Evolutionary conservation across 2,113 vertebrate species (phyloP).

Genomic region (Cercocebus atys): DNA sequence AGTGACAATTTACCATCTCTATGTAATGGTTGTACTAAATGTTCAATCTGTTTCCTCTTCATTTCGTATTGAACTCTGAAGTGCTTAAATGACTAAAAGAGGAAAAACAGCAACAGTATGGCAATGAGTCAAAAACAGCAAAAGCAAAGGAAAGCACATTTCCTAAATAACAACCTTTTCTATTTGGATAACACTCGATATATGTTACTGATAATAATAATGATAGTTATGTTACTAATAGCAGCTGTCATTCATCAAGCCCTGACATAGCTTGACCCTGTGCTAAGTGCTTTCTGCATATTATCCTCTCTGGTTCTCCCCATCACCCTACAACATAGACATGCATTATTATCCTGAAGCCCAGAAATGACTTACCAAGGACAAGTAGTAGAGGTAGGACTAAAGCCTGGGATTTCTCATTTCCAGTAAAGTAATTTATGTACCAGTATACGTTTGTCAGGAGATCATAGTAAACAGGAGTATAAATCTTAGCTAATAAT

Average conservation of each 20-base stretch:
- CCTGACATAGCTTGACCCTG: not conserved
- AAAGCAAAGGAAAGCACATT: slow-evolving; percentile 23
- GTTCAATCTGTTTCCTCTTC: slow-evolving; percentile 93
- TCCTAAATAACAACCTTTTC: not conserved
- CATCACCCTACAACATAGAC: not conserved
- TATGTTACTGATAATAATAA: not conserved
- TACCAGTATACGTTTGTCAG: not conserved
- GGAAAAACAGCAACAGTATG: slow-evolving; percentile 60
- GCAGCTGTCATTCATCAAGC: not conserved
- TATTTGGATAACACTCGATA: not conserved
- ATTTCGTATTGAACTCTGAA: slow-evolving; percentile 95
- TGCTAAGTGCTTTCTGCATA: not conserved
- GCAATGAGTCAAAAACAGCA: slow-evolving; percentile 17
- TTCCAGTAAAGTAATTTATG: not conserved
- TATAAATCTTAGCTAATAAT: not conserved
- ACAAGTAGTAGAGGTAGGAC: not conserved
- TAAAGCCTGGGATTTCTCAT: not conserved
- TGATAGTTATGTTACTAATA: not conserved
- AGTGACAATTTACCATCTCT: slow-evolving; percentile 95
- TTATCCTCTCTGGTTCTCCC: not conserved
- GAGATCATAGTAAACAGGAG: not conserved
- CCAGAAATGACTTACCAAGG: not conserved
- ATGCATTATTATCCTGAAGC: not conserved
- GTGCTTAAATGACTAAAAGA: slow-evolving; percentile 91
- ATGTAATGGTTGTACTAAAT: slow-evolving; percentile 89